A percentile compares a stretch with the other conserved stretches of the same genome.
Evolutionary conservation across 92 coral and sea anemone genomes (phyloP).

Genomic region (Isaurus tuberculatus): DNA sequence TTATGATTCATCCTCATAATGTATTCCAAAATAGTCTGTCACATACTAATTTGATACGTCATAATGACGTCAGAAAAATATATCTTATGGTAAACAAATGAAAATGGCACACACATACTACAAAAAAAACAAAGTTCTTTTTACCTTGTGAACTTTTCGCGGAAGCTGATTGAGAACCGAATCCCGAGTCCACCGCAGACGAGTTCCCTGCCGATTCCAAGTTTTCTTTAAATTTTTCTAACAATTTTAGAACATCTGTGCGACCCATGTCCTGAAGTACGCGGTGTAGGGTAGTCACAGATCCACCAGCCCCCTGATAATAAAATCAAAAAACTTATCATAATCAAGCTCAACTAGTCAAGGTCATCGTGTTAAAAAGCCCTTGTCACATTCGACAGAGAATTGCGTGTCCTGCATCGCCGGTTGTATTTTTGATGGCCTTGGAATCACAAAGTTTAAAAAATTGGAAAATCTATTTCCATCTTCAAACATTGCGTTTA

Average conservation of each 20-base stretch:
- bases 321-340: background rate
- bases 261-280: slow-evolving; percentile 64
- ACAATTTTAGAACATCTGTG: slow-evolving; percentile 58
- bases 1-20: no score
- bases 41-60: no score
- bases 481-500: no score
- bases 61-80: background rate
- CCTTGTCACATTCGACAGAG: no score
- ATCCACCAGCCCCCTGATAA: slow-evolving; percentile 66
- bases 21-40: background rate
- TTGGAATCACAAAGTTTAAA: no score
- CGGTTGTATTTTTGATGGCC: no score
- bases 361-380: no score
- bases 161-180: slow-evolving; percentile 77
- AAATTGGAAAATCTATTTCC: no score
- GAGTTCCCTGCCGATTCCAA: slow-evolving; percentile 6
- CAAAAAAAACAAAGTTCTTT: background rate
- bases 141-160: slow-evolving; percentile 64
- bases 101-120: background rate
- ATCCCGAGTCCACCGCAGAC: slow-evolving; percentile 68
- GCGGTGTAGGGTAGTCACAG: slow-evolving; percentile 42
- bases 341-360: no score
- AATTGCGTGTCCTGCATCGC: no score
- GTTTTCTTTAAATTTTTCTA: slow-evolving; percentile 31
- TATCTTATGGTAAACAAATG: background rate